phyloP scores from a whole-genome alignment of 2,888 invertebrate genomes.

The Caenorhabditis zanzibari region DNA sequence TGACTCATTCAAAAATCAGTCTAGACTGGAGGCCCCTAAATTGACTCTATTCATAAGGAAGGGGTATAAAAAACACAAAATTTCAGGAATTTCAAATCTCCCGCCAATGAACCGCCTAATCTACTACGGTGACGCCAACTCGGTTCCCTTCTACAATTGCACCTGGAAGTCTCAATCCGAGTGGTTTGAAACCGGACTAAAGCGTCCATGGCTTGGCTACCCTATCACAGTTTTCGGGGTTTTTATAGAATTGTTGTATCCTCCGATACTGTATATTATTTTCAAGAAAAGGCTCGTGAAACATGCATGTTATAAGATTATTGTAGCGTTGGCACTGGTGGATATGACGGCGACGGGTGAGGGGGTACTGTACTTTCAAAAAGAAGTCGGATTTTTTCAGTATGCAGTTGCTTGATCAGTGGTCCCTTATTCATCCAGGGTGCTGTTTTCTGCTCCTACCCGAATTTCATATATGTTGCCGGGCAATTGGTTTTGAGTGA shows the following conservation, averaged over 20 bases:
- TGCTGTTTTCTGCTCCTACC: constrained; percentile 40
- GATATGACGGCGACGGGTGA: constrained; percentile 45
- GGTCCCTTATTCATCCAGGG: constrained; percentile 31
- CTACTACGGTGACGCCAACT: constrained; percentile 24
- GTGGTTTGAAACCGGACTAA: constrained; percentile 27
- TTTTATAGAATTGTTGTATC: constrained; percentile 33
- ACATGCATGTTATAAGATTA: constrained; percentile 42
- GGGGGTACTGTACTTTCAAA: background rate
- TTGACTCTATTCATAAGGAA: too few species aligned
- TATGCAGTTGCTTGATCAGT: constrained; percentile 36
- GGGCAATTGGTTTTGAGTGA: constrained; percentile 23
- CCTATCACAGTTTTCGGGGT: constrained; percentile 23
- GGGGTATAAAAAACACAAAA: too few species aligned
- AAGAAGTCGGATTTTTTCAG: too few species aligned
- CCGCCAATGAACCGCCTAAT: constrained; percentile 13
- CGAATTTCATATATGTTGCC: constrained; percentile 18
- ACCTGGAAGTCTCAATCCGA: constrained; percentile 23
- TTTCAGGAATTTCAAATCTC: too few species aligned
- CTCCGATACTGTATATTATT: constrained; percentile 32
- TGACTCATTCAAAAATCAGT: too few species aligned
- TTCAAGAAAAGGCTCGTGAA: constrained; percentile 38
- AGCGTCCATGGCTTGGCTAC: constrained; percentile 33
- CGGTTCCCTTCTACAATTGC: constrained; percentile 45
- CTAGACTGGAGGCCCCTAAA: too few species aligned
- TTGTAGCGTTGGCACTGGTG: constrained; percentile 31